Percentiles rank a stretch among this genome's conserved stretches.
Evolutionary conservation across 2,888 invertebrate genomes (phyloP).

Genomic region (Polia nebulosa): DNA sequence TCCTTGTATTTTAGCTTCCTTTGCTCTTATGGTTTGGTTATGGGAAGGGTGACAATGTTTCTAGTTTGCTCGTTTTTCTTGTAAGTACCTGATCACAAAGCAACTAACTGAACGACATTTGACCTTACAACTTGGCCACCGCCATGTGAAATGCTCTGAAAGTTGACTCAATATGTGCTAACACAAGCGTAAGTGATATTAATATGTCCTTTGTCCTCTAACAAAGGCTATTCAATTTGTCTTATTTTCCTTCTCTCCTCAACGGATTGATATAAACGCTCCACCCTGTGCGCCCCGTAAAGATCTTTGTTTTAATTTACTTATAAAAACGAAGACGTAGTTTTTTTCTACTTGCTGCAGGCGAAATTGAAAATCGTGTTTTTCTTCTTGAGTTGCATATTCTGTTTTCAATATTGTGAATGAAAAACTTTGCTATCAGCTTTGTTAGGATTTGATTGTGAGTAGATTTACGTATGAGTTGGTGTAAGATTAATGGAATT

Average conservation of each 20-base stretch:
- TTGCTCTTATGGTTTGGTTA: not conserved
- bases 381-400: constrained; percentile 30
- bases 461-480: constrained; percentile 7
- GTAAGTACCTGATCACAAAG: not conserved
- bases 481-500: constrained; percentile 19
- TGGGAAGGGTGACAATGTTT: constrained; percentile 1
- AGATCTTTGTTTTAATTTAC: constrained; percentile 49
- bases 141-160: constrained; percentile 15
- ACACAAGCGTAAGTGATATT: constrained; percentile 56
- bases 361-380: constrained; percentile 39
- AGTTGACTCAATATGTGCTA: constrained; percentile 46
- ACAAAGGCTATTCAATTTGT: constrained; percentile 44
- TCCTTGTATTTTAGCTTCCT: not conserved
- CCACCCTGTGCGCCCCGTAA: not conserved
- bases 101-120: constrained; percentile 9
- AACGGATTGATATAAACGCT: constrained; percentile 47
- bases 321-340: constrained; percentile 32
- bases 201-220: constrained; percentile 49
- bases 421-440: constrained; percentile 8
- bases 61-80: not conserved
- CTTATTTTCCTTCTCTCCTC: constrained; percentile 37
- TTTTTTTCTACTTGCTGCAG: constrained; percentile 8
- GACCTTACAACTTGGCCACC: constrained; percentile 15
- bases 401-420: constrained; percentile 24
- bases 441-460: constrained; percentile 26